phyloP scores from a whole-genome alignment of 2,888 invertebrate species.

The Tubulanus polymorphus region DNA sequence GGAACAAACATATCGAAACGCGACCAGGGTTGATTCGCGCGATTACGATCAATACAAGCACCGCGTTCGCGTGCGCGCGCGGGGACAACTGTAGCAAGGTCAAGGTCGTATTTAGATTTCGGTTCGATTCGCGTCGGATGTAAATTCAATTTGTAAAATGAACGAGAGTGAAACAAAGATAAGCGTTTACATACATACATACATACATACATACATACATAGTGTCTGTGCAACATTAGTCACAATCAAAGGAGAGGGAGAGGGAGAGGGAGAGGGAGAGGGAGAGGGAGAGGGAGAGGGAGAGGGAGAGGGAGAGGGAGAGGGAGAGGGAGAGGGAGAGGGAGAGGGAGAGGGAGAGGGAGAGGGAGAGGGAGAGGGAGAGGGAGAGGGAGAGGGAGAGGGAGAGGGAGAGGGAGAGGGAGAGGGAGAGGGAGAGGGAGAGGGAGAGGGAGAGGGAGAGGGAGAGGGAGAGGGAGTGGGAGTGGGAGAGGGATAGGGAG shows the following conservation, averaged over 20 bases:
- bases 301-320: neutral
- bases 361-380: neutral
- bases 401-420: no score
- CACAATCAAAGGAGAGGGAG: neutral
- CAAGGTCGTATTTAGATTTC: no score
- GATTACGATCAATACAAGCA: no score
- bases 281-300: neutral
- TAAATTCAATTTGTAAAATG: no score
- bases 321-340: no score
- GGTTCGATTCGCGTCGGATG: no score
- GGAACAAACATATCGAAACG: no score
- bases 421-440: neutral
- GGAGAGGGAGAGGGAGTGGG: neutral
- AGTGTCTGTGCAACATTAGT: neutral
- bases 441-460: neutral
- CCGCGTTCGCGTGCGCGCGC: no score
- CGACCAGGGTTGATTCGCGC: no score
- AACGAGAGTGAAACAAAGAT: neutral
- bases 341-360: neutral
- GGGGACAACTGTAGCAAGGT: no score
- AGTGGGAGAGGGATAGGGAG: no score
- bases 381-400: neutral
- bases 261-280: neutral
- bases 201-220: neutral
- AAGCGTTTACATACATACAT: no score